Evolutionary conservation across 2,797 vertebrate genomes (phyloP), one percentile per base, ranked within the genome.

Genomic region (Chelonia mydas): DNA sequence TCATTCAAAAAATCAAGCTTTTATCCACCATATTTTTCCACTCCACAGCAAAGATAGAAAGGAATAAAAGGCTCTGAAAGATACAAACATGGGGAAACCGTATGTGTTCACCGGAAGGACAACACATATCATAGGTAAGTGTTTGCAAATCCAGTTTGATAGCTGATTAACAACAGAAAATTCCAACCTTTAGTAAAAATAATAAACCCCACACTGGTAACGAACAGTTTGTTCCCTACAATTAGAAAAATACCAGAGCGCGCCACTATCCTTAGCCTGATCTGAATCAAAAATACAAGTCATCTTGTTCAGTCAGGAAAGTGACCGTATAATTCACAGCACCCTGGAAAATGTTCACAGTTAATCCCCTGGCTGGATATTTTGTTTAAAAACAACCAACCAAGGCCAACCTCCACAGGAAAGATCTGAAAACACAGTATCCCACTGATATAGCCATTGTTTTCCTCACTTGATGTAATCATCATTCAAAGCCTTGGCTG

Each of bases 181-280:
- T 92, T 92, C 94, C 90, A 97, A 28, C 47, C 41, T 93, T 93
- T 77, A 91, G 79, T 37, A 81, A 92, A 90, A 96, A 90, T 77
- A 54, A 92, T 41, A 96, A 92, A 49, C 51, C 90, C 54, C 47
- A 72, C 57, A 83, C 74, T 78, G 65, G 49, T 82, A 91, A 90
- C 49, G 68, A 84, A 88, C 8, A 61, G 76, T 86, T 88, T 83
- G 83, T 82, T 90, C 88, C 74, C 72, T 93, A 76, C 89, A 54
- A 81, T 76, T 53, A 82, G 59, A 94, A 91, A 97, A 96, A 94
- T 33, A 94, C 87, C 55, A 93, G 33, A 90, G 33, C 89, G 2
- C 10, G 33, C 7, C 37, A 45, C 65, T 81, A 86, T 84, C 72
- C 47, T 90, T 74, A 76, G 57, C 7, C 57, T 57, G 53, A 84